A percentile compares a stretch with the other conserved stretches of the same genome.
These are phyloP conservation scores for Scrobipalpa atriplicella DNA, from an alignment of 2,888 invertebrate genomes.

Conservation along the genomic window DNA sequence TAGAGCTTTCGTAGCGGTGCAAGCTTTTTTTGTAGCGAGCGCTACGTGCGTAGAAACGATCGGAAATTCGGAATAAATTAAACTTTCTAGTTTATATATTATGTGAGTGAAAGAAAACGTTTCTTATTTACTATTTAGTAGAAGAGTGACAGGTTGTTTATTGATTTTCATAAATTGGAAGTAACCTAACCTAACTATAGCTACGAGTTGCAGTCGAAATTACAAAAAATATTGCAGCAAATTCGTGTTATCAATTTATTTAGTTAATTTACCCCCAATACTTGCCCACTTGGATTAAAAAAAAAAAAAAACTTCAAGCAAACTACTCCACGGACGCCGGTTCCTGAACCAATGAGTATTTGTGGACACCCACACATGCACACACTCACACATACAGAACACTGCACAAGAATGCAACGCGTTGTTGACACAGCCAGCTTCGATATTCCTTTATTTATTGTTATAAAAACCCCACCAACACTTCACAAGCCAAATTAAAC, in stretches of 20 bases:
- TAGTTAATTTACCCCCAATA: too few relatives aligned
- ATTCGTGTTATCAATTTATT: too few relatives aligned
- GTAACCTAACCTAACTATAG: too few relatives aligned
- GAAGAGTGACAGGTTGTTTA: too few relatives aligned
- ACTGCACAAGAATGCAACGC: constrained; percentile 81
- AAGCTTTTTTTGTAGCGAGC: background rate
- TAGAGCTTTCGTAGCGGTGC: constrained; percentile 5
- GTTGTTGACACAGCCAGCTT: constrained; percentile 82
- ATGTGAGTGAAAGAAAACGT: too few relatives aligned
- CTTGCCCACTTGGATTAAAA: too few relatives aligned
- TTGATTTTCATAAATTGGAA: too few relatives aligned
- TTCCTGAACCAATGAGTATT: constrained; percentile 79
- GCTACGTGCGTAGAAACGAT: background rate
- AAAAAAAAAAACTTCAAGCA: background rate
- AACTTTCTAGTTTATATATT: too few relatives aligned
- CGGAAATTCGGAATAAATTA: too few relatives aligned
- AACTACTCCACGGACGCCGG: constrained; percentile 44
- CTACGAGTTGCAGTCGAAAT: too few relatives aligned
- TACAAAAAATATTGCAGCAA: too few relatives aligned
- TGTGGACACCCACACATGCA: constrained; percentile 64
- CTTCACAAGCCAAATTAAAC: constrained; percentile 39
- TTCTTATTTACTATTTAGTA: too few relatives aligned
- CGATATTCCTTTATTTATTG: constrained; percentile 83
- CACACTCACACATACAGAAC: constrained; percentile 48
- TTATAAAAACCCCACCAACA: constrained; percentile 73